Evolutionary conservation across 2,113 vertebrate genomes (phyloP), one percentile per base, ranked within the genome.

Genomic region (Telmatochromis bifrenatus): DNA sequence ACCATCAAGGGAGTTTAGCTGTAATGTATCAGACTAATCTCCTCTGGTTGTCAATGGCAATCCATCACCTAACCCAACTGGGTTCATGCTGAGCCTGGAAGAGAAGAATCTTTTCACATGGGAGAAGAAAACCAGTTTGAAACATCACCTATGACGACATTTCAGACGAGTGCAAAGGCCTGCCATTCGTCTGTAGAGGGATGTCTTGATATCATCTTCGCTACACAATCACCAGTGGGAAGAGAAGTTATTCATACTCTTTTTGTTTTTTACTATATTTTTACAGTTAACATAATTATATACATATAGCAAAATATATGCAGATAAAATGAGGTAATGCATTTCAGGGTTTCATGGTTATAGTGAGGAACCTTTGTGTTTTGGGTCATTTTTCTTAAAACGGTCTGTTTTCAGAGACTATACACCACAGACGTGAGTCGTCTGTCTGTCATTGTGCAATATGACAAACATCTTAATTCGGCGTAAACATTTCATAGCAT

Each of bases 1-100:
- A 81, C 62, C 87, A 82, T 82, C 86, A 89, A 6, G 88, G 88
- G 89, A 89, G 80, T 80, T 88, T 33, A 68, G 81, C 83, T 33
- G 51, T 93, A 87, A 93, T 93, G 77, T 47, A 54, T 85, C 84
- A 75, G 73, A 77, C 47, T 92, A 85, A 90, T 94, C 91, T 94
- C 26, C 83, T 94, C 89, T 55, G 51, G 83, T 56, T 80, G 84
- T 31, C 54, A 75, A 84, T 5, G 42, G 77, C 81, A 19, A 92
- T 95, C 93, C 82, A 89, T 94, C 93, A 93, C 47, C 56, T 47
- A 90, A 80, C 33, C 79, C 88, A 84, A 35, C 51, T 65, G 87
- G 83, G 56, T 86, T 87, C 73, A 49, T 39, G 2, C 19, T 19
- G 45, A 86, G 84, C 42, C 73, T 21, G 80, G 26, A 85, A 62